Conservation (phyloP, 92 coral and sea anemone species). For the Epizoanthus ramosus region DNA sequence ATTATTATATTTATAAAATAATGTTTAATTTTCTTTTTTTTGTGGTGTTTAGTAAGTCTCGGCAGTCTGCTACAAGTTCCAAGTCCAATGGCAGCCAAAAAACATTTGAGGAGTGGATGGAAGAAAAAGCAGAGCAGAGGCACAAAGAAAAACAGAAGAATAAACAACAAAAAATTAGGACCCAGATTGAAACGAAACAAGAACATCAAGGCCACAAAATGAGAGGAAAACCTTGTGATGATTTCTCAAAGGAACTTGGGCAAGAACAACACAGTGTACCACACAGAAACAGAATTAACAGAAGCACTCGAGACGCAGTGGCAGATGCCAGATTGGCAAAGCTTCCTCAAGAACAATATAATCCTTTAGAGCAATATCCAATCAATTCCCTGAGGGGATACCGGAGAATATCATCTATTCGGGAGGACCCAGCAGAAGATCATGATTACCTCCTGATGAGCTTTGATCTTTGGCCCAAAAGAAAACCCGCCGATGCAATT, state of each 20-base stretch:
- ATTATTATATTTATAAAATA: too few species aligned
- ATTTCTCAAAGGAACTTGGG: slow-evolving; percentile 59
- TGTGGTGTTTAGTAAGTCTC: slow-evolving; percentile 62
- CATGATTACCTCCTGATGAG: slow-evolving; percentile 21
- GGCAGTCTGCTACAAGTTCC: slow-evolving; percentile 65
- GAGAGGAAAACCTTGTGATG: slow-evolving; percentile 70
- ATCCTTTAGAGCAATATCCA: not conserved
- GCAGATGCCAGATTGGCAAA: not conserved
- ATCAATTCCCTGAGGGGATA: not conserved
- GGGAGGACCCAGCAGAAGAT: slow-evolving; percentile 13
- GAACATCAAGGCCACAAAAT: slow-evolving; percentile 44
- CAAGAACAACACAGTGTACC: slow-evolving; percentile 41
- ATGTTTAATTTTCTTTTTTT: not conserved
- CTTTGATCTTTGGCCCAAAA: slow-evolving; percentile 38
- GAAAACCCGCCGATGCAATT: slow-evolving; percentile 23
- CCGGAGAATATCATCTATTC: slow-evolving; percentile 27
- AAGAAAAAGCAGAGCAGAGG: slow-evolving; percentile 73
- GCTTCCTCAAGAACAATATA: not conserved
- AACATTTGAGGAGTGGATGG: slow-evolving; percentile 92
- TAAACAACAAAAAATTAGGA: slow-evolving; percentile 57
- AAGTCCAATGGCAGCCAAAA: slow-evolving; percentile 59
- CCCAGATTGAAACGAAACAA: slow-evolving; percentile 54
- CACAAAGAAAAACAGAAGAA: slow-evolving; percentile 54
- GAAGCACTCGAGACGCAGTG: not conserved
- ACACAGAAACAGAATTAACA: not conserved